Evolutionary conservation across 2,888 invertebrate genomes (phyloP).

Genomic region (Apotomis turbidana): DNA sequence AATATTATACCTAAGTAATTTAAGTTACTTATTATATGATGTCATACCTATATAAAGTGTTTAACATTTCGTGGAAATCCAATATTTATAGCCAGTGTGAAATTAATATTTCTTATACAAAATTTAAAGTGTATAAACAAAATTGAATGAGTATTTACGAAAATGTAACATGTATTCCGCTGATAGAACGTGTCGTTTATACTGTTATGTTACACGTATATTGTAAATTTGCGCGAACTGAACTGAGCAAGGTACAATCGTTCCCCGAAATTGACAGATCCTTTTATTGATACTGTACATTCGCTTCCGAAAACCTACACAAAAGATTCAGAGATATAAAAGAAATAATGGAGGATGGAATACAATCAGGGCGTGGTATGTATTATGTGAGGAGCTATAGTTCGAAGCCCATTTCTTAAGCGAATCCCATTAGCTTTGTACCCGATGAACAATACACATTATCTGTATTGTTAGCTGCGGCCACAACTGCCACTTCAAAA

Average conservation of each 20-base stretch:
- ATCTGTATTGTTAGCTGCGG: no score
- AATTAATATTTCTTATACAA: no score
- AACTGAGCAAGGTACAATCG: slow-evolving; percentile 10
- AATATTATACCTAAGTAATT: no score
- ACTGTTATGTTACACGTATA: neutral
- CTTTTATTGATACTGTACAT: slow-evolving; percentile 27
- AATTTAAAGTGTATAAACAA: neutral
- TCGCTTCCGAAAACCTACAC: slow-evolving; percentile 23
- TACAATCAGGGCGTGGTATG: slow-evolving; percentile 44
- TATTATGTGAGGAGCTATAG: slow-evolving; percentile 16
- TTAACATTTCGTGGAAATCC: no score
- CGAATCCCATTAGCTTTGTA: no score
- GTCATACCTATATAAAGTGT: no score
- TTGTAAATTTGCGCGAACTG: slow-evolving; percentile 16
- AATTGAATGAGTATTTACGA: neutral
- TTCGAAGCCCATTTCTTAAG: no score
- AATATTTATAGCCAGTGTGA: no score
- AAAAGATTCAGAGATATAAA: slow-evolving; percentile 26
- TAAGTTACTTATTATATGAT: no score
- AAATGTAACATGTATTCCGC: neutral
- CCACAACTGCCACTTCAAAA: no score
- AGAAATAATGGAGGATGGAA: slow-evolving; percentile 37
- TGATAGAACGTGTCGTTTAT: slow-evolving; percentile 3
- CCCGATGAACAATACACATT: no score
- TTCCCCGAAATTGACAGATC: slow-evolving; percentile 21